Evolutionary conservation across 2,888 invertebrate genomes (phyloP), one percentile per base, ranked within the genome.

Genomic region (Spicauda simplicius): DNA sequence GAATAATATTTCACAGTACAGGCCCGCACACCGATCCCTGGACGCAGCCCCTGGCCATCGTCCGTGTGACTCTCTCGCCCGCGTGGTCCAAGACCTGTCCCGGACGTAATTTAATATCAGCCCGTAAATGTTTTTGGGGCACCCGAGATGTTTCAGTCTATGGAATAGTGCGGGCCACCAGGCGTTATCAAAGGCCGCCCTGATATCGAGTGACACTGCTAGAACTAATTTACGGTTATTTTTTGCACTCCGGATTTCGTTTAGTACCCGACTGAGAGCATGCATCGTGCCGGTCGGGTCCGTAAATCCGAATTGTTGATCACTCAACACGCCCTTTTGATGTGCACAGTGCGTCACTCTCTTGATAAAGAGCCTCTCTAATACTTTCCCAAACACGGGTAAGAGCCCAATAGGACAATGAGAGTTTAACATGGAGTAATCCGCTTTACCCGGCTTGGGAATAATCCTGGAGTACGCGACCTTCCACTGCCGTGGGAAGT

Each of bases 291-390:
- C 33, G 6, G 67, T 61, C 25, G 73, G 75, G 11, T 63, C 64
- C n/a, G 59, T 67, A 61, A 76, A 75, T 0, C 75, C 74, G 19
- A 58, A 77, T 41, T 68, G 58, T 4, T 16, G 25, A 0, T 11
- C n/a, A 19, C 16, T 66, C 4, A 7, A 30, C 7, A 5, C 7
- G 7, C 30, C 30, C 7, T 7, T 30, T 3, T 3, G 3, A 7
- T 3, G 7, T 30, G 30, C 30, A 3, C 30, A 30, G 30, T 30
- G 30, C 30, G 7, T 30, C 30, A 30, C 7, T 3, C 30, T 3
- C 30, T 30, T 30, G 4, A 7, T 30, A 7, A 30, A 30, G 4
- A 30, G 30, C 30, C 7, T 30, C 30, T 30, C 30, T 7, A 30
- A 7, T 30, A 30, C 4, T 7, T 30, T 30, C 4, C 30, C 30